Conservation (phyloP, 2,888 invertebrate species). For the Dioctria rufipes region DNA sequence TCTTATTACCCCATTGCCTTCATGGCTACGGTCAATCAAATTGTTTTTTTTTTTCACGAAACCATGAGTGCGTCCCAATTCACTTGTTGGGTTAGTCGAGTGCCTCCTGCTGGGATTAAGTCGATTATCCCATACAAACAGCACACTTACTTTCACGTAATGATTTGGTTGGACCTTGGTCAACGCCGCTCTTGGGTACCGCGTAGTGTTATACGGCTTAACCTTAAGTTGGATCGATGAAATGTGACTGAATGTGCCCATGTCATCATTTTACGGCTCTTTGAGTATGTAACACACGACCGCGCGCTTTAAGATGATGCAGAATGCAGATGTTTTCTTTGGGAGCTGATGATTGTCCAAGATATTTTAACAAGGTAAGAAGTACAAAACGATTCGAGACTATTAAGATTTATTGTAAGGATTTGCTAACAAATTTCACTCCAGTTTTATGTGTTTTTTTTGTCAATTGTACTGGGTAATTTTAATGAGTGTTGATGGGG, state of each 20-base stretch:
- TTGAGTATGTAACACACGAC: not conserved
- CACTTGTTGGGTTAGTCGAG: conserved; percentile 46
- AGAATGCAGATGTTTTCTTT: not conserved
- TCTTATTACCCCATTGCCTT: conserved; percentile 38
- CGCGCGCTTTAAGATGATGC: not conserved
- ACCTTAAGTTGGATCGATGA: conserved; percentile 30
- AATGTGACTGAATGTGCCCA: conserved; percentile 17
- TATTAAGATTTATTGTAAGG: too few species aligned
- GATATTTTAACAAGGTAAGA: too few species aligned
- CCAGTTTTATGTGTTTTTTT: too few species aligned
- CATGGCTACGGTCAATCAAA: not conserved
- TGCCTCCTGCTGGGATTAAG: conserved; percentile 44
- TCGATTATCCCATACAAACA: conserved; percentile 54
- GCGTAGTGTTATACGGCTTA: conserved; percentile 17
- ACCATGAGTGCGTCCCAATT: conserved; percentile 17
- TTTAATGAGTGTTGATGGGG: too few species aligned
- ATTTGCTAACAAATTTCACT: too few species aligned
- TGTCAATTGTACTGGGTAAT: too few species aligned
- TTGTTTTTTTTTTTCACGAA: not conserved
- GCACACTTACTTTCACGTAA: conserved; percentile 45
- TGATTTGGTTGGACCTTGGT: conserved; percentile 51
- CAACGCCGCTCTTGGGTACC: not conserved
- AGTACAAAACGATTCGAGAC: too few species aligned
- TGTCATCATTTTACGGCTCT: conserved; percentile 13
- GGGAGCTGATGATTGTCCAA: too few species aligned